Conservation (phyloP, 2,888 invertebrate genomes). For the Thalpophila matura region DNA sequence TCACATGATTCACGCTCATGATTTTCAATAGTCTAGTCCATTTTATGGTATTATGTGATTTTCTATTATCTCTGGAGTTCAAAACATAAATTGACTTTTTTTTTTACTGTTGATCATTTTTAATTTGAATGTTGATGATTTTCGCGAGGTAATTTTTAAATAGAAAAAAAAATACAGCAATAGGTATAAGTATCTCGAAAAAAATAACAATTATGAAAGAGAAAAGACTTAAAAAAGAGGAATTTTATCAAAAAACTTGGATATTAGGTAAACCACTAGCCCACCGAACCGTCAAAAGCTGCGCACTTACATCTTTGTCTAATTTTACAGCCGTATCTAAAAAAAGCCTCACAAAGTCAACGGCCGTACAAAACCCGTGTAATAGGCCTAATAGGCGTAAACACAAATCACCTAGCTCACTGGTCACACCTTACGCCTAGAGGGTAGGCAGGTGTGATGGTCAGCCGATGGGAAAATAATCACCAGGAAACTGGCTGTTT, state of each 20-base stretch:
- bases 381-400: conserved; percentile 77
- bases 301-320: conserved; percentile 2
- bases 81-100: no score
- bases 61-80: no score
- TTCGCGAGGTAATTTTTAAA: no score
- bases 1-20: no score
- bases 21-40: no score
- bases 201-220: no score
- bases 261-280: background rate
- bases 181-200: no score
- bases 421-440: conserved; percentile 59
- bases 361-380: conserved; percentile 67
- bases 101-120: no score
- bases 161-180: no score
- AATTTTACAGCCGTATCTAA: conserved; percentile 47
- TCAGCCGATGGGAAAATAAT: conserved; percentile 67
- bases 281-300: conserved; percentile 1
- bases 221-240: no score
- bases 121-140: no score
- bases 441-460: conserved; percentile 62
- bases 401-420: conserved; percentile 70
- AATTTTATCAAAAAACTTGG: background rate
- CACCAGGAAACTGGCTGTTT: conserved; percentile 62
- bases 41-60: no score
- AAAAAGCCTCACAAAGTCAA: conserved; percentile 67